Conservation (phyloP, 2,113 vertebrate species). For the Actinemys pallida region DNA sequence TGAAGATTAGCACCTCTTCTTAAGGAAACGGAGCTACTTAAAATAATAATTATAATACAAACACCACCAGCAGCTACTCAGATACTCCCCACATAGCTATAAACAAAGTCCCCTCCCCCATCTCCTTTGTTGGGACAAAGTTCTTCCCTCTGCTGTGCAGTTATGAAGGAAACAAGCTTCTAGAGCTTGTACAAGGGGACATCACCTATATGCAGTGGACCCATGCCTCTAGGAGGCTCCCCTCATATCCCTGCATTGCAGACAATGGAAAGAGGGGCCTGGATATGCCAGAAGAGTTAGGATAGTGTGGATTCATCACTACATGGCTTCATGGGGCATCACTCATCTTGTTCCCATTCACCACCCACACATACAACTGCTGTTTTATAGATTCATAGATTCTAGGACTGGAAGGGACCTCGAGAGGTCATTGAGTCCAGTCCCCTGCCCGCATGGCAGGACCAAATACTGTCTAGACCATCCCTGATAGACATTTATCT, state of each 20-base stretch:
- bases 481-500: no score
- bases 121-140: not conserved
- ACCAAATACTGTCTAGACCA: no score
- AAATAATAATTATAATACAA: not conserved
- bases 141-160: not conserved
- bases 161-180: not conserved
- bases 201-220: not conserved
- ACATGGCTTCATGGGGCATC: not conserved
- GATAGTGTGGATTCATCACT: not conserved
- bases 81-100: not conserved
- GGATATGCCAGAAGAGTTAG: not conserved
- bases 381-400: not conserved
- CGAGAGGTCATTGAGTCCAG: no score
- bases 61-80: not conserved
- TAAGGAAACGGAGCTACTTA: not conserved
- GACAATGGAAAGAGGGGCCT: not conserved
- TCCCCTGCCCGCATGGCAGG: no score
- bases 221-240: not conserved
- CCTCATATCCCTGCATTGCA: not conserved
- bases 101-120: not conserved
- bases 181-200: not conserved
- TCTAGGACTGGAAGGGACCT: no score
- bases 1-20: not conserved
- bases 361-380: not conserved
- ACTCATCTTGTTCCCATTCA: not conserved